These are phyloP conservation scores for Lynx canadensis DNA, from an alignment of 2,113 vertebrate genomes.

Conservation along the genomic window DNA sequence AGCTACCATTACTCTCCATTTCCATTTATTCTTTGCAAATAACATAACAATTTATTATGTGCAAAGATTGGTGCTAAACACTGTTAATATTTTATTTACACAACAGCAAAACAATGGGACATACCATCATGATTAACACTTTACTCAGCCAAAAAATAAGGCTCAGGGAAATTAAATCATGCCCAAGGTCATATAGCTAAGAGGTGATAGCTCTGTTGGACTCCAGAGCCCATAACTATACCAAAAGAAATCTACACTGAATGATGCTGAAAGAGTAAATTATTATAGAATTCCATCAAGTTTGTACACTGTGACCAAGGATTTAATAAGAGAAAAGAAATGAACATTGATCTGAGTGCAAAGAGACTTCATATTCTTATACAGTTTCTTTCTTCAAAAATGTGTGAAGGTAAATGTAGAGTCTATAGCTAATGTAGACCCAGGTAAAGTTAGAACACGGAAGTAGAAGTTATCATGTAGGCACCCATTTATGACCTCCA, in stretches of 20 bases:
- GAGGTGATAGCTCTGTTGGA: not conserved
- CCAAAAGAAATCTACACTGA: conserved; percentile 40
- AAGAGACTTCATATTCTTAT: not conserved
- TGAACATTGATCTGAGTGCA: not conserved
- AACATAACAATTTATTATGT: not conserved
- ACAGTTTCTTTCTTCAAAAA: conserved; percentile 29
- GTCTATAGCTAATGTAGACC: not conserved
- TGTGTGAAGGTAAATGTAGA: not conserved
- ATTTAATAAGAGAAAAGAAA: conserved; percentile 42
- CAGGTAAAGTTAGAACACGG: not conserved
- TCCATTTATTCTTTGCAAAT: conserved; percentile 25
- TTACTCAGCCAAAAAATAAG: conserved; percentile 27
- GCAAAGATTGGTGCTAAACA: conserved; percentile 19
- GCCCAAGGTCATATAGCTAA: not conserved
- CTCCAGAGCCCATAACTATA: not conserved
- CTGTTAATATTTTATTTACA: conserved; percentile 25
- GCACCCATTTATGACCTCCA: not conserved
- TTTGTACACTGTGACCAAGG: not conserved
- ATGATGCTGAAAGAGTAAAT: not conserved
- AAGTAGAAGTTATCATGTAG: not conserved
- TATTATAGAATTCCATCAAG: not conserved
- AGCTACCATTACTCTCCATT: not conserved
- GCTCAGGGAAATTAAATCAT: not conserved
- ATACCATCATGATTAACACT: not conserved
- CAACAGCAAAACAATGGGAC: not conserved